phyloP scores from a whole-genome alignment of 2,113 vertebrate genomes.

The Cebus imitator region DNA sequence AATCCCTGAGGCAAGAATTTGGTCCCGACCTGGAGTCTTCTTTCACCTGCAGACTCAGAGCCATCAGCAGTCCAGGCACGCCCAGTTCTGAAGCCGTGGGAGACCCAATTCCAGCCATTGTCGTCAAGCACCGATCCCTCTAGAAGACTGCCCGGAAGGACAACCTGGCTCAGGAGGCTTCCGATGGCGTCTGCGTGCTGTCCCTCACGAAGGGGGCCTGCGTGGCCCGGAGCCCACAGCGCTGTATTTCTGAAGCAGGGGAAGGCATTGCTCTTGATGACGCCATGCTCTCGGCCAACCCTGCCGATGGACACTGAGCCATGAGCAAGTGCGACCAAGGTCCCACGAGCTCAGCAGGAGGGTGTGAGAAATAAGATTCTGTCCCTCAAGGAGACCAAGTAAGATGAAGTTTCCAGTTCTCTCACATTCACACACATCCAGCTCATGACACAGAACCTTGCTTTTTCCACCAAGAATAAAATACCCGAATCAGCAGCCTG shows the following conservation, averaged over 20 bases:
- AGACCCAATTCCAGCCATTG: rapidly evolving
- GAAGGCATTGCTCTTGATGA: rapidly evolving
- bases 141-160: rapidly evolving
- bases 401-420: too few species aligned
- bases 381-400: rapidly evolving
- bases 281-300: rapidly evolving
- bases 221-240: rapidly evolving
- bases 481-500: rapidly evolving
- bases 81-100: too few species aligned
- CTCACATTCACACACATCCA: too few species aligned
- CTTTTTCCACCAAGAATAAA: background rate
- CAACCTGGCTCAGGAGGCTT: rapidly evolving
- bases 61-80: rapidly evolving
- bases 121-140: rapidly evolving
- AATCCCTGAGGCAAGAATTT: rapidly evolving
- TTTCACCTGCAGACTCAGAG: rapidly evolving
- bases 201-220: rapidly evolving
- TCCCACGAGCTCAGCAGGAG: background rate
- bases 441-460: background rate
- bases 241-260: rapidly evolving
- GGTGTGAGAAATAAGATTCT: rapidly evolving
- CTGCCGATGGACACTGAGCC: rapidly evolving
- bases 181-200: rapidly evolving
- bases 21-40: background rate
- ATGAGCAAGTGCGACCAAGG: rapidly evolving